Conservation (phyloP, 2,113 vertebrate genomes). For the Etia nguti region DNA sequence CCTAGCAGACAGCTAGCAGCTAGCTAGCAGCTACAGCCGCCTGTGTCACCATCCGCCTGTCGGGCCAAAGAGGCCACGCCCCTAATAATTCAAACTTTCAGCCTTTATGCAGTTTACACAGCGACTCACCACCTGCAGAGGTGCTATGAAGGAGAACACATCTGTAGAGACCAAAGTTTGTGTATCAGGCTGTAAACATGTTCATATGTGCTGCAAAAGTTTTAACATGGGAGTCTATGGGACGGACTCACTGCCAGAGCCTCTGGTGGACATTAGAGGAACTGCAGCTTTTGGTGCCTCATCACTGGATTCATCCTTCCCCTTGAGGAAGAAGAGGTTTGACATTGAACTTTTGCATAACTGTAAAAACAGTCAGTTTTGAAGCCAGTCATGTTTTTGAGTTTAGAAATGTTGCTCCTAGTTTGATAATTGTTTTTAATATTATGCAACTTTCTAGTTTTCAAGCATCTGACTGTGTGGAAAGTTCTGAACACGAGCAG, state of each 20-base stretch:
- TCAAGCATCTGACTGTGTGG: not conserved
- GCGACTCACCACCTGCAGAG: not conserved
- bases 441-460: too few relatives aligned
- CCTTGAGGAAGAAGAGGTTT: not conserved
- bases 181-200: not conserved
- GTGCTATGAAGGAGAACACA: not conserved
- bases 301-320: not conserved
- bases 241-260: not conserved
- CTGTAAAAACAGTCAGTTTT: not conserved
- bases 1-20: not conserved
- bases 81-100: fast-evolving
- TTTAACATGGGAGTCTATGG: not conserved
- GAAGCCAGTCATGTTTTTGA: not conserved
- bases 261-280: not conserved
- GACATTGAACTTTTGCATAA: not conserved
- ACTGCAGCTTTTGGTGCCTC: not conserved
- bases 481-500: not conserved
- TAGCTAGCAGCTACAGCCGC: not conserved
- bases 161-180: not conserved
- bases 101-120: not conserved
- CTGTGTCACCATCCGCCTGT: not conserved
- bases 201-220: not conserved
- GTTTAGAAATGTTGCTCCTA: not conserved
- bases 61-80: not conserved
- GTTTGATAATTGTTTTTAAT: not conserved